These are phyloP conservation scores for Chiridota heheva DNA, from an alignment of 35 echinoderm and acorn worm genomes.

Conservation along the genomic window DNA sequence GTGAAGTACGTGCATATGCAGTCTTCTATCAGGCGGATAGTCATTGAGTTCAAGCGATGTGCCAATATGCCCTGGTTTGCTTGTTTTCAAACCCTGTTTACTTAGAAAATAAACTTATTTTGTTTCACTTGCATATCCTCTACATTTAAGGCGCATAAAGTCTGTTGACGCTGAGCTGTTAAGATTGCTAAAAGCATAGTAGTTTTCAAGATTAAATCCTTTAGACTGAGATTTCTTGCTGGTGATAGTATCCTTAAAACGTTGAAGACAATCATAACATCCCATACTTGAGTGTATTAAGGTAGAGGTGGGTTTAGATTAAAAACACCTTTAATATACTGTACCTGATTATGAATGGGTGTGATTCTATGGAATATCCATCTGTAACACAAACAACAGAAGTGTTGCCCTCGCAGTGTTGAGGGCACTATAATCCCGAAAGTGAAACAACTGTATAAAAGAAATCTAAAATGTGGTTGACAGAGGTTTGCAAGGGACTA, in stretches of 20 bases:
- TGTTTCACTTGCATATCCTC: conserved; percentile 16
- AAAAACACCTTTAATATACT: conserved; percentile 48
- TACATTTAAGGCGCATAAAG: conserved; percentile 37
- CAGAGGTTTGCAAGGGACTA: too few relatives aligned
- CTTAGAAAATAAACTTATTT: conserved; percentile 5
- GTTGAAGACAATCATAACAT: conserved; percentile 56
- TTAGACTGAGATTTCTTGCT: conserved; percentile 28
- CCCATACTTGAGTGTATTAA: conserved; percentile 60
- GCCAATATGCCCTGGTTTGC: conserved; percentile 4
- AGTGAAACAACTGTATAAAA: conserved; percentile 23
- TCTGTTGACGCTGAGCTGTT: conserved; percentile 44
- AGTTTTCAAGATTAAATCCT: conserved; percentile 49
- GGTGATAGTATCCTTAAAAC: conserved; percentile 44
- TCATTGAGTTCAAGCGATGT: conserved; percentile 24
- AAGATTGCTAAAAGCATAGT: conserved; percentile 54
- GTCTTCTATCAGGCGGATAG: conserved; percentile 1
- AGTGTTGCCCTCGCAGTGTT: conserved; percentile 53
- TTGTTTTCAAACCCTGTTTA: conserved; percentile 12
- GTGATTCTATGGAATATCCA: conserved; percentile 26
- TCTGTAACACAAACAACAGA: not conserved
- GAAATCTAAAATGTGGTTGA: too few relatives aligned
- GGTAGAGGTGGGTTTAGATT: conserved; percentile 33
- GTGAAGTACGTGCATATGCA: conserved; percentile 2
- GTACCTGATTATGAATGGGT: conserved; percentile 32
- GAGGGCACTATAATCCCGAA: conserved; percentile 5